Evolutionary conservation across 2,797 vertebrate species (phyloP), one percentile per base, ranked within the genome.

Genomic region (Siniperca obscura): DNA sequence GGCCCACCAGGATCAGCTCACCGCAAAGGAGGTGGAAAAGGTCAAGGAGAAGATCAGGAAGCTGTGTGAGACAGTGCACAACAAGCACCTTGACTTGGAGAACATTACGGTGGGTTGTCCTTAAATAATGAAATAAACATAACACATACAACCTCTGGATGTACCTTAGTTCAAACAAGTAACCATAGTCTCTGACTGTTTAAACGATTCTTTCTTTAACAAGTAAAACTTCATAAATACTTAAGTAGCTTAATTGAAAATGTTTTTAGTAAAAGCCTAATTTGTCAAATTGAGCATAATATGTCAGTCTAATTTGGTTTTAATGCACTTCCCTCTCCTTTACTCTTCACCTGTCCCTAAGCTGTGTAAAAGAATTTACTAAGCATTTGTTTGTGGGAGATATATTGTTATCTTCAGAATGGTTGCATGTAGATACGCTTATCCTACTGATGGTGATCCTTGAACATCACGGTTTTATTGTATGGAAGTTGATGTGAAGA

Each of bases 31-130:
- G 91, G 98, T 98, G 95, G 97, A 96, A 86, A 99, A 99, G 95
- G 98, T 99, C 53, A 99, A 99, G 91, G 98, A 99, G 94, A 99
- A 99, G 95, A 99, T 99, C 83, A 95, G 98, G 74, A 98, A 98
- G 79, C 95, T 99, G 0, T 99, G 98, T 34, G 98, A 99, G 95
- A 99, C 97, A 0, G 98, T 99, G 67, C 98, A 99, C 94, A 99
- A 99, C 91, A 98, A 98, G 85, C 98, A 99, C 91, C 96, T 99
- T 9, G 98, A 99, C 94, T 93, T 99, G 0, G 98, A 99, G 94
- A 99, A 99, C 92, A 99, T 99, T 92, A 99, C 98, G 93, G 98
- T 99, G 73, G 70, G 97, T 87, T 22, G 44, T 68, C 22, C 1
- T 46, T 59, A 5, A 72, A 40, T 66, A 34, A 57, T 27, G 2